Evolutionary conservation across 2,797 vertebrate genomes (phyloP).

Genomic region (Vireo griseus): DNA sequence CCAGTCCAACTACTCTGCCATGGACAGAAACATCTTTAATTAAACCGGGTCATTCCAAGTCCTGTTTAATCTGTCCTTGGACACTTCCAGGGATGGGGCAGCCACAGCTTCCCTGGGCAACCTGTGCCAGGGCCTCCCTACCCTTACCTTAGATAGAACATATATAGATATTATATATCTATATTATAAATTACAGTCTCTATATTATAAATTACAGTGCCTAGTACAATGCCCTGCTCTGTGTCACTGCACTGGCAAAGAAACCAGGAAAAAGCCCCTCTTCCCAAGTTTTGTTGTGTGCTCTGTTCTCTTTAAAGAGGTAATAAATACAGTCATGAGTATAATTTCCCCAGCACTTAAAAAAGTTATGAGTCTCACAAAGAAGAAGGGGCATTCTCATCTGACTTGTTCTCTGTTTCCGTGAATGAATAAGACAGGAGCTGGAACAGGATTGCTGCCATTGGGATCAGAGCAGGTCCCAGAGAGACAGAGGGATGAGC

Average conservation of each 20-base stretch:
- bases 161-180: background rate
- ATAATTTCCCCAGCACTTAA: background rate
- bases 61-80: background rate
- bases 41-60: background rate
- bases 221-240: background rate
- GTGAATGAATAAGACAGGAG: background rate
- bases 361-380: background rate
- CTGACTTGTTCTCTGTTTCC: background rate
- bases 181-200: too few species aligned
- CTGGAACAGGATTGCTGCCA: background rate
- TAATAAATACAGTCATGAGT: background rate
- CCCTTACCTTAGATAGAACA: background rate
- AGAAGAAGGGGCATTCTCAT: rapidly evolving
- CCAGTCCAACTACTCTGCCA: background rate
- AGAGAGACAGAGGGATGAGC: background rate
- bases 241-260: background rate
- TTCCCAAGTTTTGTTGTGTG: background rate
- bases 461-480: background rate
- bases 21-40: too few species aligned
- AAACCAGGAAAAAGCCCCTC: background rate
- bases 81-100: background rate
- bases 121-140: too few species aligned
- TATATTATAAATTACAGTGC: background rate
- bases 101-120: too few species aligned
- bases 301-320: background rate